These are phyloP conservation scores for Pseudorasbora parva DNA, from an alignment of 2,113 vertebrate genomes.

Conservation along the genomic window DNA sequence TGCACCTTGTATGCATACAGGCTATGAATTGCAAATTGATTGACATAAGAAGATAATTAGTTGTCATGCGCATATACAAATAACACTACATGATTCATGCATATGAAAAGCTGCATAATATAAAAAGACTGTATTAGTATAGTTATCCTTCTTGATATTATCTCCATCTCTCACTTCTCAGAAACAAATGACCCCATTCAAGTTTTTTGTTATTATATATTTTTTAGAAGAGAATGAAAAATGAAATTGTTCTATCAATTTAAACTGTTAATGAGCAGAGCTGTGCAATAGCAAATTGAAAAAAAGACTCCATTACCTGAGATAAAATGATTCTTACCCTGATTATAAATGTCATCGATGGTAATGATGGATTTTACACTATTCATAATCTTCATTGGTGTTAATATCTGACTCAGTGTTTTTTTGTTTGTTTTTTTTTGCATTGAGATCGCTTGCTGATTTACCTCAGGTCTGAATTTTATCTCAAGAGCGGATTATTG, in stretches of 20 bases:
- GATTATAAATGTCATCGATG: not conserved
- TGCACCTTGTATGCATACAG: not conserved
- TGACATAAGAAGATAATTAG: slow-evolving; percentile 4
- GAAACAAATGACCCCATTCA: not conserved
- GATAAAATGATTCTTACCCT: not conserved
- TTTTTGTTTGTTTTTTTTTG: too few species aligned
- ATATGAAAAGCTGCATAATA: not conserved
- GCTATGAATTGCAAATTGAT: not conserved
- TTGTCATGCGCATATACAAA: not conserved
- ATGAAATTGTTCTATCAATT: not conserved
- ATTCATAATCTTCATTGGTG: not conserved
- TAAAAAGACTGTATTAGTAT: not conserved
- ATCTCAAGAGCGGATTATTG: not conserved
- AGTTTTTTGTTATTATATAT: not conserved
- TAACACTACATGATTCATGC: not conserved
- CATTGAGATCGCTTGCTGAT: not conserved
- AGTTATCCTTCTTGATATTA: not conserved
- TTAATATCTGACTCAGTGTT: slow-evolving; percentile 2
- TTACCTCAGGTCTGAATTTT: not conserved
- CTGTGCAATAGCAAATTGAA: not conserved
- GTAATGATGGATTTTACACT: not conserved
- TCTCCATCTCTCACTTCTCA: not conserved
- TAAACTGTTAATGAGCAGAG: not conserved
- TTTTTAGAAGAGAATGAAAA: not conserved
- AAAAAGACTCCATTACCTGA: not conserved